Percentiles rank a stretch among this genome's conserved stretches.
These are phyloP conservation scores for Chaetodon trifascialis DNA, from an alignment of 2,113 vertebrate species.

Conservation along the genomic window DNA sequence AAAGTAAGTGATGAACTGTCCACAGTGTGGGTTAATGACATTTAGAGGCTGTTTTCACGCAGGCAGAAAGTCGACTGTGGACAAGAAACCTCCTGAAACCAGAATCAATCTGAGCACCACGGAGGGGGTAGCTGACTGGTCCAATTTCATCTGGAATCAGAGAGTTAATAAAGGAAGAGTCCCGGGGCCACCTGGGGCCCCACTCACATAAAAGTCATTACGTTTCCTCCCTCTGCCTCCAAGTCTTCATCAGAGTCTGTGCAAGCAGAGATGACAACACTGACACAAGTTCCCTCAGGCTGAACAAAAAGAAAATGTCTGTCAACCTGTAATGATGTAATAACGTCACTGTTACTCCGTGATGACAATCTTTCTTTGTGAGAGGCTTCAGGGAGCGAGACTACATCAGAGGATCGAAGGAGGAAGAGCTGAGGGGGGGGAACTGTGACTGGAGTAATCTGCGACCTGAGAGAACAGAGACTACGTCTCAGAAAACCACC, in stretches of 20 bases:
- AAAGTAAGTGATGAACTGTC: no score
- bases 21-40: no score
- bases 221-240: neutral
- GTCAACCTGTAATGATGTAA: slow-evolving; percentile 53
- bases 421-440: neutral
- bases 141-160: slow-evolving; percentile 50
- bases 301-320: slow-evolving; percentile 21
- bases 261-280: slow-evolving; percentile 10
- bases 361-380: neutral
- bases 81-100: slow-evolving; percentile 5
- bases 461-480: neutral
- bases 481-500: no score
- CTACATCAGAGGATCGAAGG: neutral
- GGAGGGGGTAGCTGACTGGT: slow-evolving; percentile 15
- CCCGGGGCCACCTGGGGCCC: slow-evolving; percentile 28
- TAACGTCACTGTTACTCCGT: slow-evolving; percentile 22
- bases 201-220: slow-evolving; percentile 62
- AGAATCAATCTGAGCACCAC: slow-evolving; percentile 26
- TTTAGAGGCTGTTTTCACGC: neutral
- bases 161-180: slow-evolving; percentile 45
- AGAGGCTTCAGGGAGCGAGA: neutral
- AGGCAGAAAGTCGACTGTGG: neutral
- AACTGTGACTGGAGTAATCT: neutral
- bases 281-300: slow-evolving; percentile 44
- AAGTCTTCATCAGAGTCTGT: neutral